Evolutionary conservation across 2,113 vertebrate genomes (phyloP), one percentile per base, ranked within the genome.

Genomic region (Oryzias curvinotus): DNA sequence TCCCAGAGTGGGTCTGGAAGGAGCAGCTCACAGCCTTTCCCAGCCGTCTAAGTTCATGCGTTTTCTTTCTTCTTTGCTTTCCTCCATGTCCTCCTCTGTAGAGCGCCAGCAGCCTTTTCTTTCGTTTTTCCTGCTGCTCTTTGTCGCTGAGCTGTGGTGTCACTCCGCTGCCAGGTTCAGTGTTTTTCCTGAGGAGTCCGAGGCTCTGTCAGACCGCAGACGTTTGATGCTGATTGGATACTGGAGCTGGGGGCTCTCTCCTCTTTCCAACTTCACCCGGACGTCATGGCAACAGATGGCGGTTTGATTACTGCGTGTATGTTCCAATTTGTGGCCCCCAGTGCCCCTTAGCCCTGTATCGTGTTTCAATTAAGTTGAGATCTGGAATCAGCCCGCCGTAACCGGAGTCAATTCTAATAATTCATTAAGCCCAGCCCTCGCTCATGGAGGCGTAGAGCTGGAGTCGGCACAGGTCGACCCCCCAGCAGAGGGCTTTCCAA

Each of bases 361-460:
- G 43, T 82, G 74, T 86, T 85, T 85, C 84, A 82, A 79, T 85
- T 87, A 83, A 85, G 79, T 2, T 14, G 70, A 73, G 81, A 84
- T 86, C 80, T 81, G 71, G 76, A 78, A 18, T 65, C 68, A 7
- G 45, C 8, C 44, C 4, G 14, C 28, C n/a, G 67, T 26, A 51
- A 56, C 53, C 15, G 3, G 8, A 70, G 65, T 78, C 65, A 25
- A 23, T 63, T 67, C 44, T 75, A 48, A 23, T 65, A 57, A 68
- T 68, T 85, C 78, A 81, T 83, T 85, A 85, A 65, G 75, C 72
- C 48, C 23, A 55, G 53, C 23, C 8, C 7, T 55, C 56, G 47
- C 8, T n/a, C 44, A 49, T 14, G 70, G 62, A 74, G 75, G 64
- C 23, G 19, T 25, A 0, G 62, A 59, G 17, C 21, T 26, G 28